Evolutionary conservation across 2,797 vertebrate genomes (phyloP), one percentile per base, ranked within the genome.

Genomic region (Eupleurogrammus muticus): DNA sequence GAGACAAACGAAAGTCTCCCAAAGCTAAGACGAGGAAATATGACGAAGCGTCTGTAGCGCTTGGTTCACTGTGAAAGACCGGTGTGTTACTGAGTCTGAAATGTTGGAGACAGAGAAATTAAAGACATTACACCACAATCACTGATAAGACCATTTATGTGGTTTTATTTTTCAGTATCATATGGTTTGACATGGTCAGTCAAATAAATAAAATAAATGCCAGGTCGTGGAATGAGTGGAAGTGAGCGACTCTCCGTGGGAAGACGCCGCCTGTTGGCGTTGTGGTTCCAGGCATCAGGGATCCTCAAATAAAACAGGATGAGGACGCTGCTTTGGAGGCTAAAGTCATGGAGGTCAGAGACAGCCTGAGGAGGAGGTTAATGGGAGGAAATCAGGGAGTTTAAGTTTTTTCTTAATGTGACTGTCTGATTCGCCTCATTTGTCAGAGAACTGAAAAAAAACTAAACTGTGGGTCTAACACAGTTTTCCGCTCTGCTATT

Each of bases 271-370:
- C 23, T 28, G 28, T 54, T 2, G 44, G 54, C 36, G 72, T 67
- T 80, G 70, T 48, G 59, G 71, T 71, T 73, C 59, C 62, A 75
- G 65, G 63, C 65, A 63, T 75, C 24, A 23, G 73, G 72, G 79
- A 77, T 23, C 21, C 11, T 48, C 51, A 84, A 88, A 86, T 47
- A 53, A 84, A 89, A n/a, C n/a, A n/a, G n/a, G n/a, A 86, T 46
- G 62, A 84, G 88, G 73, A 72, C 84, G 74, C 38, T 7, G 19
- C 51, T 72, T 85, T 70, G 72, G 72, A 83, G 61, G 65, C 51
- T 58, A 70, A 58, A 72, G 67, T 66, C 53, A 47, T 38, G 48
- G 50, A 70, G 86, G 83, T 85, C 70, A 24, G 66, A 78, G 38
- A 73, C 51, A 59, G 79, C 75, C 69, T 1, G 21, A 71, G 67